These are phyloP conservation scores for Saxidomus purpurata DNA, from an alignment of 1,140 invertebrate species.

Conservation along the genomic window DNA sequence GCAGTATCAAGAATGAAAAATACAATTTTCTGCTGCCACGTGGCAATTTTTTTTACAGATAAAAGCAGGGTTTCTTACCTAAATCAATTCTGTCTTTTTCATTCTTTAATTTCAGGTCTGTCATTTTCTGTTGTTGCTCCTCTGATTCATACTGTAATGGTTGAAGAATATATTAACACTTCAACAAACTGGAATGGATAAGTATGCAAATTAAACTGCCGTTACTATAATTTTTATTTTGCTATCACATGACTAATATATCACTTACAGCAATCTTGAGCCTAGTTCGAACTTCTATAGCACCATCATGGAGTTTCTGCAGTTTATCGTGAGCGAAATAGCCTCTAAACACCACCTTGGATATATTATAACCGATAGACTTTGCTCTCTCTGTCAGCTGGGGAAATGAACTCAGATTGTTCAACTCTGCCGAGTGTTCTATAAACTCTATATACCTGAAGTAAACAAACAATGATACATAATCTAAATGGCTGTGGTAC, in stretches of 20 bases:
- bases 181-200: not conserved
- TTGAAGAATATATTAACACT: not conserved
- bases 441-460: conserved; percentile 85
- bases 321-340: conserved; percentile 84
- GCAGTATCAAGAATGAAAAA: no score
- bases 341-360: conserved; percentile 85
- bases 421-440: conserved; percentile 82
- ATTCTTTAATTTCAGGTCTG: conserved; percentile 80
- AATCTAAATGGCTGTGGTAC: no score
- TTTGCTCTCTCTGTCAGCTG: conserved; percentile 81
- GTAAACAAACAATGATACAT: no score
- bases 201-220: not conserved
- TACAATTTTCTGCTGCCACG: no score
- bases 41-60: no score
- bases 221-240: no score
- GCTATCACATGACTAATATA: no score
- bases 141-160: conserved; percentile 81
- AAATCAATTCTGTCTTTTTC: conserved; percentile 80
- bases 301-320: conserved; percentile 82
- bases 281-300: conserved; percentile 81
- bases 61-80: no score
- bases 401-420: conserved; percentile 80
- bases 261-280: conserved; percentile 86
- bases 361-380: conserved; percentile 82
- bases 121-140: conserved; percentile 81